These are phyloP conservation scores for Meleagris gallopavo DNA, from an alignment of 2,113 vertebrate genomes.

Conservation along the genomic window DNA sequence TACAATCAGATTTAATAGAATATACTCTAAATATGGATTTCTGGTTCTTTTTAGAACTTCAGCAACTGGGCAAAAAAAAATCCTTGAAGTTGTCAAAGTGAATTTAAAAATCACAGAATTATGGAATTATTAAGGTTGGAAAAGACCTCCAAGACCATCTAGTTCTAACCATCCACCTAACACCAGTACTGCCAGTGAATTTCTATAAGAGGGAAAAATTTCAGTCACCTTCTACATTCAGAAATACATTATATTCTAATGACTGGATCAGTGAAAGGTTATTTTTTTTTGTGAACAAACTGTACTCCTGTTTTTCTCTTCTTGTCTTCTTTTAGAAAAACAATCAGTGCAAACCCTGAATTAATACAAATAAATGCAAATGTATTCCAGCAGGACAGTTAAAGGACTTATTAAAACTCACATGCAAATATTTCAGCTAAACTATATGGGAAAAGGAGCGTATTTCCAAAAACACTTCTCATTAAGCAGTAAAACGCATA, in stretches of 20 bases:
- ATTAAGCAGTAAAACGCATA: constrained; percentile 62
- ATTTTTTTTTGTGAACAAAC: constrained; percentile 56
- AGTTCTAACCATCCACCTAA: no score
- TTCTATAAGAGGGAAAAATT: constrained; percentile 7
- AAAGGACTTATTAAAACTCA: constrained; percentile 59
- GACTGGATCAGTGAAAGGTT: constrained; percentile 2
- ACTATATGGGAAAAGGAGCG: constrained; percentile 42
- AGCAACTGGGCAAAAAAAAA: neutral
- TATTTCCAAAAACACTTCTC: constrained; percentile 47
- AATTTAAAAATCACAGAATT: neutral
- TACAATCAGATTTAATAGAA: neutral
- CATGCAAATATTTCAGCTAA: constrained; percentile 50
- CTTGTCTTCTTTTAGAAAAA: constrained; percentile 57
- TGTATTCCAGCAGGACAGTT: constrained; percentile 51
- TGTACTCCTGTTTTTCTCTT: constrained; percentile 23
- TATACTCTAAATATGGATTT: neutral
- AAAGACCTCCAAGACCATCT: no score
- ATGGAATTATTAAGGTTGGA: no score
- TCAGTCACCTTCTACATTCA: constrained; percentile 14
- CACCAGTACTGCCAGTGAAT: neutral
- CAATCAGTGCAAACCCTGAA: constrained; percentile 47
- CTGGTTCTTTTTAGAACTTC: neutral
- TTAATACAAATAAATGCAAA: constrained; percentile 72
- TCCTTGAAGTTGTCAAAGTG: neutral
- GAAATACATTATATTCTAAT: constrained; percentile 20